Evolutionary conservation across 2,797 vertebrate species (phyloP).

Genomic region (Micropoecilia bifurca): DNA sequence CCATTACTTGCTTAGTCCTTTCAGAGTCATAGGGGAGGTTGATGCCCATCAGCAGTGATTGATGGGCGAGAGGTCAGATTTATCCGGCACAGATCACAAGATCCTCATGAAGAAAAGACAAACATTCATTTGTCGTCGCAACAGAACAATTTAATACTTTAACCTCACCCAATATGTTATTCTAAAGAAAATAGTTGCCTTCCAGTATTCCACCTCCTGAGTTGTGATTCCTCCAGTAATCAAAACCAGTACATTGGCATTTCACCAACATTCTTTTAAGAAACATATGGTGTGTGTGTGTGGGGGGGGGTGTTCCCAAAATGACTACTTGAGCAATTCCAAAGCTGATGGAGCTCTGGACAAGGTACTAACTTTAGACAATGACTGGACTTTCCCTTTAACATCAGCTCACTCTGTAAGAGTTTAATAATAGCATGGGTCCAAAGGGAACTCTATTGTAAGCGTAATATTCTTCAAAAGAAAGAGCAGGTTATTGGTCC

Average conservation of each 20-base stretch:
- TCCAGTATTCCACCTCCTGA: neutral
- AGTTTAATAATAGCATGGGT: neutral
- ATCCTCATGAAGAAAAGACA: neutral
- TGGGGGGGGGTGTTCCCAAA: no score
- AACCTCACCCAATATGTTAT: neutral
- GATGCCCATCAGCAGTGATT: no score
- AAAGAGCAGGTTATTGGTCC: neutral
- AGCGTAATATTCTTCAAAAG: neutral
- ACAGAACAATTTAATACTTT: neutral
- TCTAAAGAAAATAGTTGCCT: neutral
- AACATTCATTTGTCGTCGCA: neutral
- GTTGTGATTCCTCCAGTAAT: neutral
- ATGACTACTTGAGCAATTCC: neutral
- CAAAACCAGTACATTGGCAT: neutral
- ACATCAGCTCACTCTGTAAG: neutral
- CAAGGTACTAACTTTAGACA: neutral
- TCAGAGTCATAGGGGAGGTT: no score
- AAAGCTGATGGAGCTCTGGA: neutral
- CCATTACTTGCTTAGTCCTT: no score
- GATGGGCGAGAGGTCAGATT: no score
- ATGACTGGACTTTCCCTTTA: neutral
- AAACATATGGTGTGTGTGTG: neutral
- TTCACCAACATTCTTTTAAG: neutral
- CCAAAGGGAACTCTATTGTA: neutral
- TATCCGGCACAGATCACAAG: neutral